Conservation (phyloP, 2,113 vertebrate species). For the Campylomormyrus tamandua region DNA sequence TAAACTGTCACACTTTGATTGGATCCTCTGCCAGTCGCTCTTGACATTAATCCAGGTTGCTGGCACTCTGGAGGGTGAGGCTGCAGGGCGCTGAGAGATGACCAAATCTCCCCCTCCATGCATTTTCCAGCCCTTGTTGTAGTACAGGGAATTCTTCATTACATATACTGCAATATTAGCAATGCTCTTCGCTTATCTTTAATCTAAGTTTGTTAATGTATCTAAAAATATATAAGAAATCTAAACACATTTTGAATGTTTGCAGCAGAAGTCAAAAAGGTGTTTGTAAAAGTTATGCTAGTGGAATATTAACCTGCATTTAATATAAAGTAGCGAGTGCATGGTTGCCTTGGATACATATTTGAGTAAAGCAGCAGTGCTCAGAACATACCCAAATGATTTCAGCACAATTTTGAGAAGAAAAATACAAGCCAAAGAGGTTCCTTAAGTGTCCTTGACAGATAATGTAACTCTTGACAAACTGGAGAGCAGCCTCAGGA, state of each 20-base stretch:
- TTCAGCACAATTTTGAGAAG: not conserved
- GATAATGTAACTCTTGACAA: not conserved
- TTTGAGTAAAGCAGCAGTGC: not conserved
- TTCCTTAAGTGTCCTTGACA: not conserved
- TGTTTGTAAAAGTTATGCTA: not conserved
- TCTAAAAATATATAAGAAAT: not conserved
- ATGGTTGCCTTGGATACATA: not conserved
- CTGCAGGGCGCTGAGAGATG: not conserved
- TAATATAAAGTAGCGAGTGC: not conserved
- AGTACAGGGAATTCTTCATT: not conserved
- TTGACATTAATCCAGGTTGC: not conserved
- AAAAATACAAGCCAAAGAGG: not conserved
- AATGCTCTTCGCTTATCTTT: not conserved
- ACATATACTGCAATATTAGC: not conserved
- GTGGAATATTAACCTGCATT: not conserved
- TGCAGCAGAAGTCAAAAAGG: not conserved
- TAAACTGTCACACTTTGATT: slow-evolving; percentile 10
- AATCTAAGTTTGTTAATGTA: not conserved
- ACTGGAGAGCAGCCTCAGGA: not conserved
- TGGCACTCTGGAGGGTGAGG: not conserved
- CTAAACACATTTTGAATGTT: not conserved
- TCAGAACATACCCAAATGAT: not conserved
- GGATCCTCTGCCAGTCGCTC: not conserved
- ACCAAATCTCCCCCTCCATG: not conserved
- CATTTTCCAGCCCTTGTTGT: not conserved